Conservation (phyloP, 2,113 vertebrate species). For the Emydocephalus ijimae region DNA sequence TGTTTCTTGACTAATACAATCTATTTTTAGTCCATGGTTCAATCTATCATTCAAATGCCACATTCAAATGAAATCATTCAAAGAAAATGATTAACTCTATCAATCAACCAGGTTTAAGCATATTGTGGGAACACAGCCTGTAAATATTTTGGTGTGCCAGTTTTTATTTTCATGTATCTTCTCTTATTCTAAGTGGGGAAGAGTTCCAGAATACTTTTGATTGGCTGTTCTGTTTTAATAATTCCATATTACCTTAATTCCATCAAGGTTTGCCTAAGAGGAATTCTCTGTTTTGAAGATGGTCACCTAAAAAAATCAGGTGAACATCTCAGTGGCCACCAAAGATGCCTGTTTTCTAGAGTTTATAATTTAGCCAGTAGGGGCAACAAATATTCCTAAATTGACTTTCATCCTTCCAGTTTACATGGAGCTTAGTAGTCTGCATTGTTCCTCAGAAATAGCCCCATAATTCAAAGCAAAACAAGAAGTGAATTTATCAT, state of each 20-base stretch:
- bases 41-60: background rate
- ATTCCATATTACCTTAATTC: background rate
- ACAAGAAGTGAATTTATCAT: background rate
- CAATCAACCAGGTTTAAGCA: background rate
- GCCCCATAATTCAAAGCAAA: background rate
- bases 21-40: background rate
- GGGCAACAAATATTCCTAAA: background rate
- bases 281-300: background rate
- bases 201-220: background rate
- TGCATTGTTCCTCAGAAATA: background rate
- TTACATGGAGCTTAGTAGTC: background rate
- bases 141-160: background rate
- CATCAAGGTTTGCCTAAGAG: background rate
- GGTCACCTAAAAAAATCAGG: fast-evolving
- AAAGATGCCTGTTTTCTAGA: background rate
- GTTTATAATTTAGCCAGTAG: fast-evolving
- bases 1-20: background rate
- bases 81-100: background rate
- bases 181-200: background rate
- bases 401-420: background rate
- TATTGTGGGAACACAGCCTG: background rate
- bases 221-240: background rate
- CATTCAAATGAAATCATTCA: too few species aligned
- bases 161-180: background rate
- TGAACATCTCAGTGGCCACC: background rate